Percentiles rank a stretch among this genome's conserved stretches.
Conservation (phyloP, 2,113 vertebrate species). For the Aplodontia rufa region DNA sequence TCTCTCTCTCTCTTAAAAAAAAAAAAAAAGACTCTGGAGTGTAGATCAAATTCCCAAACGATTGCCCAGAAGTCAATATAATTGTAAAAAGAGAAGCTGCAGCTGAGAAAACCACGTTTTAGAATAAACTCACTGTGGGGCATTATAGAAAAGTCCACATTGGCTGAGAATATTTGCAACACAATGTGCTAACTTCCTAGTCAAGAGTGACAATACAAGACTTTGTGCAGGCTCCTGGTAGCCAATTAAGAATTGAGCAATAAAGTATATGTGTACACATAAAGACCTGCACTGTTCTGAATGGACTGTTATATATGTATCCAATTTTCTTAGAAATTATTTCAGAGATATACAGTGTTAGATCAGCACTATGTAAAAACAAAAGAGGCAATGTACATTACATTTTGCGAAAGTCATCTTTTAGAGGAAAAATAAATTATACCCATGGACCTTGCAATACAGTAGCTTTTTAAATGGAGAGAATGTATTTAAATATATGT, state of each 20-base stretch:
- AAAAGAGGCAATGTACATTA: background rate
- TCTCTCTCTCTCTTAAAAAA: too few species aligned
- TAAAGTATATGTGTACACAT: background rate
- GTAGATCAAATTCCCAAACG: background rate
- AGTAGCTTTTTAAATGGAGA: background rate
- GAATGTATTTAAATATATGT: background rate
- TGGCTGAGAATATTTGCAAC: background rate
- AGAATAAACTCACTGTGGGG: background rate
- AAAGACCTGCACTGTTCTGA: background rate
- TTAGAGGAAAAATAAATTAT: slow-evolving; percentile 4
- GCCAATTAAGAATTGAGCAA: background rate
- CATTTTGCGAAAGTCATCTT: background rate
- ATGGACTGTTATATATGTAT: background rate
- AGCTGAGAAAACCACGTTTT: background rate
- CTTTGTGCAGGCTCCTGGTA: background rate
- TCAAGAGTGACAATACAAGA: background rate
- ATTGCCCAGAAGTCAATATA: background rate
- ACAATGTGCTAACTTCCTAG: background rate
- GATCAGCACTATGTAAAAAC: background rate
- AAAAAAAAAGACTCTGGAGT: background rate
- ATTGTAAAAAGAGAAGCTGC: background rate
- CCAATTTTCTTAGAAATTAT: background rate
- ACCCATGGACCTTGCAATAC: background rate
- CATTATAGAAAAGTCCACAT: background rate
- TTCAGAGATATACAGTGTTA: background rate